Conservation (phyloP, 1,140 invertebrate genomes). For the Parapsyche elsis region DNA sequence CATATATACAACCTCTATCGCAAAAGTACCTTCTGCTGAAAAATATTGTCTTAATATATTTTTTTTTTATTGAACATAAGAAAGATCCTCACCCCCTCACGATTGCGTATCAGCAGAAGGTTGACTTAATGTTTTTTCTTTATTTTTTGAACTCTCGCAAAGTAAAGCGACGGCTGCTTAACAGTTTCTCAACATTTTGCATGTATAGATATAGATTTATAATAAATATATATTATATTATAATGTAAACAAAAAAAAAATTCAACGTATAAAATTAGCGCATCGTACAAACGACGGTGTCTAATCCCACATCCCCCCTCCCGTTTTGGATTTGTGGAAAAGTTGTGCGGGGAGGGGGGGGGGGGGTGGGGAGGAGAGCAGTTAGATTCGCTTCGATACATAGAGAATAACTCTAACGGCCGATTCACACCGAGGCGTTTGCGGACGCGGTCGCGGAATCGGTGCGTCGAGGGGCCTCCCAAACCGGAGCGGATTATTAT, state of each 20-base stretch:
- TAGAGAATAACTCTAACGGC: too few relatives aligned
- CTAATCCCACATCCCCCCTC: not conserved
- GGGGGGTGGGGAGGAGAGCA: not conserved
- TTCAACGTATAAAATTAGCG: not conserved
- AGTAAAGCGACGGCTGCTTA: slow-evolving; percentile 31
- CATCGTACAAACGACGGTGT: not conserved
- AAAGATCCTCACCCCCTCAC: not conserved
- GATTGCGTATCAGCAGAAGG: slow-evolving; percentile 21
- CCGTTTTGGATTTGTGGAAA: not conserved
- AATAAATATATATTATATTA: not conserved
- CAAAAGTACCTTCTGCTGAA: slow-evolving; percentile 31
- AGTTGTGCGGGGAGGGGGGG: not conserved
- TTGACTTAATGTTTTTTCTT: not conserved
- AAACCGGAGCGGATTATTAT: too few relatives aligned
- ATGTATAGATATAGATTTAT: not conserved
- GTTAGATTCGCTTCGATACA: too few relatives aligned
- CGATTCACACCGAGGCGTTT: too few relatives aligned
- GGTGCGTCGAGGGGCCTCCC: too few relatives aligned
- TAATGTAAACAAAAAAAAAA: too few relatives aligned
- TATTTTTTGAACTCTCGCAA: slow-evolving; percentile 8
- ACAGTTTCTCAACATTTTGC: not conserved
- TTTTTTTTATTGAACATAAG: not conserved
- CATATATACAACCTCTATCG: slow-evolving; percentile 33
- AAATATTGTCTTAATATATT: slow-evolving; percentile 20
- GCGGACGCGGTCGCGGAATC: too few relatives aligned